Evolutionary conservation across 2,113 vertebrate species (phyloP).

Genomic region (Anoura caudifer): DNA sequence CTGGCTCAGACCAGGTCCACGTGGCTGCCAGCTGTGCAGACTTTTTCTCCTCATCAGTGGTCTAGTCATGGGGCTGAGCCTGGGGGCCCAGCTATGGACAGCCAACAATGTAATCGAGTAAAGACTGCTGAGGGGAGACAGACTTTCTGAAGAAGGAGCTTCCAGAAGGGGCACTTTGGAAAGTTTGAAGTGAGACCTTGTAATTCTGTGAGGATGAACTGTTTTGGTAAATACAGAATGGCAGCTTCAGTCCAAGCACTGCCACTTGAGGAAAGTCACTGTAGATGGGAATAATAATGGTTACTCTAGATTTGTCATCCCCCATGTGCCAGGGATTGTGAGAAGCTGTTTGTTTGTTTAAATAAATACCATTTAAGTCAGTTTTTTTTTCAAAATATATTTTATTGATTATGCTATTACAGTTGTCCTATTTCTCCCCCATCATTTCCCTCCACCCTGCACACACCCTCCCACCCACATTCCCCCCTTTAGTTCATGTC

Average conservation of each 20-base stretch:
- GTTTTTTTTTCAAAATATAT: too few species aligned
- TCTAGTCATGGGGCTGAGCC: too few species aligned
- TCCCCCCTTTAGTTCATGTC: too few species aligned
- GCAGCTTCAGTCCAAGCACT: neutral
- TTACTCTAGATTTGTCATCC: neutral
- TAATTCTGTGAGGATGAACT: neutral
- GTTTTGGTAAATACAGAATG: neutral
- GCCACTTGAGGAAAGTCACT: neutral
- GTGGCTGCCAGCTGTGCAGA: neutral
- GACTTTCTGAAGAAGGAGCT: neutral
- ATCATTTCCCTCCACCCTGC: too few species aligned
- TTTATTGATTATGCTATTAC: too few species aligned
- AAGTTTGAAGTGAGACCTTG: neutral
- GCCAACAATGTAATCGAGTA: accelerated
- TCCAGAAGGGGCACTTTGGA: neutral
- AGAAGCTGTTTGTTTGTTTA: neutral
- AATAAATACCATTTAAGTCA: neutral
- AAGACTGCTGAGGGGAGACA: neutral
- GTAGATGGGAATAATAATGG: neutral
- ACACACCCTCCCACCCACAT: too few species aligned
- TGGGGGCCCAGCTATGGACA: neutral
- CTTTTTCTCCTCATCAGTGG: too few species aligned
- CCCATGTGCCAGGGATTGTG: neutral
- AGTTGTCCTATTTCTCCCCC: too few species aligned
- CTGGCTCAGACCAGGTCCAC: neutral